phyloP scores from a whole-genome alignment of 1,140 invertebrate species.

The Rhagoletis zephyria region DNA sequence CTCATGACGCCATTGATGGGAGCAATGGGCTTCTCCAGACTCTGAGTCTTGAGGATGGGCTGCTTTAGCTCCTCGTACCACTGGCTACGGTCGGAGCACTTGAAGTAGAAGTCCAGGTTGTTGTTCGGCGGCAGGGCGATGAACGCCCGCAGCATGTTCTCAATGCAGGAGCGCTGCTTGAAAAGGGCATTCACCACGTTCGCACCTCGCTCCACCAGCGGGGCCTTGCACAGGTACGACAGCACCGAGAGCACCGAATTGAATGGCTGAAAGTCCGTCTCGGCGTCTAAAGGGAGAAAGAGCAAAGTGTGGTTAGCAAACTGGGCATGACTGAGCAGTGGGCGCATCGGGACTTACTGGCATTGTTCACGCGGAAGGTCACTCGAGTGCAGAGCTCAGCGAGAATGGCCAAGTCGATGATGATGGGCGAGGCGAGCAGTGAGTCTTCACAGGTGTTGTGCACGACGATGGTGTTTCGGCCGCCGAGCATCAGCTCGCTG shows the following conservation, averaged over 20 bases:
- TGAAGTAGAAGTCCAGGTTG: no score
- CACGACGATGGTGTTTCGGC: conserved; percentile 92
- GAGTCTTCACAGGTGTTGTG: conserved; percentile 99
- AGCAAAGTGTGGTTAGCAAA: no score
- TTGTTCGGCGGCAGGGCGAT: conserved; percentile 88
- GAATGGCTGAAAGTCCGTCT: no score
- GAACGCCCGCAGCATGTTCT: conserved; percentile 91
- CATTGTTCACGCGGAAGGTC: conserved; percentile 83
- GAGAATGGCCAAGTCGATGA: conserved; percentile 91
- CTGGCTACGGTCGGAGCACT: no score
- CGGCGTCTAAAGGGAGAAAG: no score
- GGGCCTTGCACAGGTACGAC: conserved; percentile 93
- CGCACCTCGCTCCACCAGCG: conserved; percentile 80
- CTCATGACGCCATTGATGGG: no score
- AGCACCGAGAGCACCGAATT: no score
- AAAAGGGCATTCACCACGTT: conserved; percentile 93
- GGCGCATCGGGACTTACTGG: conserved; percentile 87
- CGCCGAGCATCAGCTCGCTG: conserved; percentile 95
- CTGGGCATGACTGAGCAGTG: conserved; percentile 87
- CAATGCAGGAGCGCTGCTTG: conserved; percentile 88
- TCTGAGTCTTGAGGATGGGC: no score
- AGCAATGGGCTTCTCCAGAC: no score
- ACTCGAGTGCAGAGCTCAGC: conserved; percentile 87
- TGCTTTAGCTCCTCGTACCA: no score
- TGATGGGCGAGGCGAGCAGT: conserved; percentile 91